Base-by-base conservation (phyloP, 2,113 vertebrate species). In the Etia nguti region DNA sequence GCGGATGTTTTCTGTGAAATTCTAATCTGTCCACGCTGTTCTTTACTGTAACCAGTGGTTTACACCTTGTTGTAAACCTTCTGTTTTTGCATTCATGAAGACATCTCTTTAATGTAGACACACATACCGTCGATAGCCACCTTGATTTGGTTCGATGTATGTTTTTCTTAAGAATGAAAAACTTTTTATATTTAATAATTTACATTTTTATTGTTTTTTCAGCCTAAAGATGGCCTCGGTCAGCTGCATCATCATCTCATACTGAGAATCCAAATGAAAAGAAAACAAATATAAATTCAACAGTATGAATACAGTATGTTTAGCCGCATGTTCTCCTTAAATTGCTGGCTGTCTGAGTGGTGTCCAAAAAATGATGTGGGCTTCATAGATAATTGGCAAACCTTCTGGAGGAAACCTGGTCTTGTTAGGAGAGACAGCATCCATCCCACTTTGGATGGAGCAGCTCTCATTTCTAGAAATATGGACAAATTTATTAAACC, bases 121-220 rank as follows among this genome's bases (percentile, higher is more conserved):
- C 62, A 70, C 65, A 22, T 24, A 16, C 65, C 22, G 3, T 70
- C 15, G n/a, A 70, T 22, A 41, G 1, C 10, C 36, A 43, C 43
- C 65, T 6, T 43, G 2, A 43, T 41, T 0, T 43, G 12, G 62
- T 43, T 43, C 1, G 1, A 70, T 70, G 65, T 24, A 65, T 0
- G 0, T 70, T 43, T 70, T 70, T 65, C 60, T 65, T 38, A 65
- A 2, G 20, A 65, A 65, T 65, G 0, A 65, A 65, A 65, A 38
- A 5, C 18, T 0, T 65, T 65, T 65, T 65, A 38, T 62, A 62
- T 11, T 3, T 62, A 62, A 62, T 36, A 62, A 7, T 62, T 0
- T 1, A 0, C 1, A 36, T 7, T n/a, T 36, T 36, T n/a, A 36
- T 36, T 62, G 59, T 36, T 36, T 4, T 62, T 62, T 62, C 31